A percentile compares a stretch with the other conserved stretches of the same genome.
These are phyloP conservation scores for Rhynchonycteris naso DNA, from an alignment of 2,797 vertebrate genomes.

Conservation along the genomic window DNA sequence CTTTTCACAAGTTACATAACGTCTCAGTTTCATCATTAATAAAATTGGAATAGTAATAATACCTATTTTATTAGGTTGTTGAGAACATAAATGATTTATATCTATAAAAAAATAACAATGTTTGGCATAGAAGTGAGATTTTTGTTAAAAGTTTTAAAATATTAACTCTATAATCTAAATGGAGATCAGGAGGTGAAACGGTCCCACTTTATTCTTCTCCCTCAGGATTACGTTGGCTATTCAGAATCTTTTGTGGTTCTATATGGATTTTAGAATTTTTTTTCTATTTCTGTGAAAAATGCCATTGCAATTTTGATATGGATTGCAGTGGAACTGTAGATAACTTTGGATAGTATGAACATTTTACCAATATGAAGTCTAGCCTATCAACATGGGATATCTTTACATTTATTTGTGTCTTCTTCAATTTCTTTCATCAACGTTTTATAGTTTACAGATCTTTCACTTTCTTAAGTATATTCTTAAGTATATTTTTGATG, in stretches of 20 bases:
- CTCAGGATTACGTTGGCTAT: not conserved
- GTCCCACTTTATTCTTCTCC: not conserved
- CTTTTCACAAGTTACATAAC: not conserved
- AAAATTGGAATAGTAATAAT: not conserved
- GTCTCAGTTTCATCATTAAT: not conserved
- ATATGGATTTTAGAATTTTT: not conserved
- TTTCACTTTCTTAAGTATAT: not conserved
- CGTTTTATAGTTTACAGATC: not conserved
- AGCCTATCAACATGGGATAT: not conserved
- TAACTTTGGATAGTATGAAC: not conserved
- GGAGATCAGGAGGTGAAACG: not conserved
- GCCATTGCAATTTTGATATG: not conserved
- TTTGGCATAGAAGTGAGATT: not conserved
- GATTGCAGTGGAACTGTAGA: not conserved
- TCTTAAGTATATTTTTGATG: not conserved
- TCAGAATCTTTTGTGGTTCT: not conserved
- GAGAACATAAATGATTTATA: not conserved
- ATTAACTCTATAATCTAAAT: not conserved
- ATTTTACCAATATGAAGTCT: not conserved
- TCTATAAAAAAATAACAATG: not conserved
- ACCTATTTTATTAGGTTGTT: not conserved
- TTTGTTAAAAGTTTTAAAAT: not conserved
- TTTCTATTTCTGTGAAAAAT: not conserved
- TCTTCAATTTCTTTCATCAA: not conserved
- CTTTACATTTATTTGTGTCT: not conserved